phyloP scores from a whole-genome alignment of 2,113 vertebrate species.

The Bos indicus region DNA sequence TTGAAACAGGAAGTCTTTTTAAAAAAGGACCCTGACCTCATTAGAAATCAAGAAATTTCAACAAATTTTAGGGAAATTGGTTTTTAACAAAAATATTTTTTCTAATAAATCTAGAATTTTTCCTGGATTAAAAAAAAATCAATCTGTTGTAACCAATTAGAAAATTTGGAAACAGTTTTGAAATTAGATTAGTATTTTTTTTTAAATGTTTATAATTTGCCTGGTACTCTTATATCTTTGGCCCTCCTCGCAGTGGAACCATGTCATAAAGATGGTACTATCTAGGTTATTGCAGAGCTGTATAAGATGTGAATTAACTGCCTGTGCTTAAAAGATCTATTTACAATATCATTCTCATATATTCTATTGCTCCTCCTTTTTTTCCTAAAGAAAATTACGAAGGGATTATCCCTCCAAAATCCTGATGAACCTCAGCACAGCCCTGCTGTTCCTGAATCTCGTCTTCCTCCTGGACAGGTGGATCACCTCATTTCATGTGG shows the following conservation, averaged over 20 bases:
- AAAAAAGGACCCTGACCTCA: not conserved
- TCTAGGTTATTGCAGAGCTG: fast-evolving
- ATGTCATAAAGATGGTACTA: too few species aligned
- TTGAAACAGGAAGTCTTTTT: not conserved
- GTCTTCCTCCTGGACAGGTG: slow-evolving; percentile 93
- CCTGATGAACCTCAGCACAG: slow-evolving; percentile 96
- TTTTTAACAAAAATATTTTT: slow-evolving; percentile 21
- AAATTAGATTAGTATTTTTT: not conserved
- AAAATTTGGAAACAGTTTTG: slow-evolving; percentile 3
- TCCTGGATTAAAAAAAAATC: not conserved
- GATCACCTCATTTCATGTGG: slow-evolving; percentile 86
- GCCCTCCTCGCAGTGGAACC: not conserved
- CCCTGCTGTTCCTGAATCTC: slow-evolving; percentile 93
- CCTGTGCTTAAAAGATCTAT: not conserved
- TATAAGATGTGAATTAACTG: not conserved
- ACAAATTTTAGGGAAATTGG: not conserved
- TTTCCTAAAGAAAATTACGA: slow-evolving; percentile 87
- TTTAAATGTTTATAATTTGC: not conserved
- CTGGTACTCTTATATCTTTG: not conserved
- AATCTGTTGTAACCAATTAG: not conserved
- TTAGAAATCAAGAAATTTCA: not conserved
- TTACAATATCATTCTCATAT: not conserved
- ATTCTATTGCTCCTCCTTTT: not conserved
- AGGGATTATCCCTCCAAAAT: slow-evolving; percentile 99
- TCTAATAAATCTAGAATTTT: not conserved